Evolutionary conservation across 2,797 vertebrate species (phyloP), one percentile per base, ranked within the genome.

Genomic region (Gorsachius magnificus): DNA sequence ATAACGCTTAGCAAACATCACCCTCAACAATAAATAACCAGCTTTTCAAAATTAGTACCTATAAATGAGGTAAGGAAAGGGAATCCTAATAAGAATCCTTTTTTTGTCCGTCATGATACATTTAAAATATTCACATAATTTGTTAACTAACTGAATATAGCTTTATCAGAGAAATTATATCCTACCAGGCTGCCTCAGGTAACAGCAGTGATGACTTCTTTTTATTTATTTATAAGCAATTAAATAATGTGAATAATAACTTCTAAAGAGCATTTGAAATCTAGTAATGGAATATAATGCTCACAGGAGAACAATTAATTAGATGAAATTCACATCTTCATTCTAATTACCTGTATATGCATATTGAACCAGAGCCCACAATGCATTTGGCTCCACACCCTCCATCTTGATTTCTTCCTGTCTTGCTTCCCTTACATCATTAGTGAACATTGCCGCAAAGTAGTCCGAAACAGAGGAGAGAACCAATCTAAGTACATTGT

Each of bases 391-490:
- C 89, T 99, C 99, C 48, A 99, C 99, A 54, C 99, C 99, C 97
- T 99, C 99, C 99, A 99, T 99, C 98, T 99, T 99, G 95, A 99
- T 99, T 97, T 99, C 99, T 29, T 99, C 99, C 95, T 99, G 99
- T 86, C 99, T 99, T 93, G 99, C 99, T 96, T 99, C 99, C 86
- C 99, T 98, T 81, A 99, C 99, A 45, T 99, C 99, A 90, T 99
- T 99, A 94, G 99, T 99, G 97, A 99, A 99, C 99, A 99, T 99
- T 89, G 99, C 99, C 11, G 99, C 99, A 98, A 99, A 99, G 98
- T 99, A 99, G 98, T 99, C 99, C 1, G 99, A 99, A 97, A 99
- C 99, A 20, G 99, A 99, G 63, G 99, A 99, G 38, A 99, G 98
- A 92, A 99, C 99, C 96, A 99, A 97, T 90, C 99, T 99, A 94